phyloP scores from a whole-genome alignment of 2,797 vertebrate species.

The Atherinosoma microstoma region DNA sequence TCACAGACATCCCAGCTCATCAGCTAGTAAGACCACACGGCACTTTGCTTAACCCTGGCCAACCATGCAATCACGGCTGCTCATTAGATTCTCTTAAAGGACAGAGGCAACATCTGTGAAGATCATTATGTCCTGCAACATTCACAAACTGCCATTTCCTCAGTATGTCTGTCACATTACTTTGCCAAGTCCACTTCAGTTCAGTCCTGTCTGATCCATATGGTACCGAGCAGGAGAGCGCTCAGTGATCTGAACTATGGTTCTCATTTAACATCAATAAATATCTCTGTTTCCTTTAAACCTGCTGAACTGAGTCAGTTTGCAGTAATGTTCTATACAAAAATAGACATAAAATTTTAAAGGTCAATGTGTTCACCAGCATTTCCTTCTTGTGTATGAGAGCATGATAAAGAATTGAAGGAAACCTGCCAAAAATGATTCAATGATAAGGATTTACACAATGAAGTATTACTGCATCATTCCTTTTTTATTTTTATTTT shows the following conservation, averaged over 20 bases:
- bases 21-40: constrained; percentile 66
- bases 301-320: constrained; percentile 56
- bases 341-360: constrained; percentile 51
- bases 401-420: constrained; percentile 43
- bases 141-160: constrained; percentile 68
- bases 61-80: constrained; percentile 74
- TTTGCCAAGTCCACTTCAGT: constrained; percentile 65
- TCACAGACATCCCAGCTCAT: constrained; percentile 76
- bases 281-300: constrained; percentile 60
- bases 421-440: constrained; percentile 62
- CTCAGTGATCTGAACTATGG: constrained; percentile 55
- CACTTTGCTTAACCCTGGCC: constrained; percentile 66
- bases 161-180: constrained; percentile 54
- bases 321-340: constrained; percentile 42
- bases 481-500: constrained; percentile 36
- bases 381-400: constrained; percentile 45
- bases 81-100: constrained; percentile 77
- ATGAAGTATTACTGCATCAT: constrained; percentile 57
- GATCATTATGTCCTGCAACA: constrained; percentile 77
- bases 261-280: constrained; percentile 67
- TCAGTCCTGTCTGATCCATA: constrained; percentile 51
- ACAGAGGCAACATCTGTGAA: constrained; percentile 80
- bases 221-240: constrained; percentile 45
- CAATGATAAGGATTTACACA: constrained; percentile 56
- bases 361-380: constrained; percentile 60